Conservation (phyloP, 2,797 vertebrate species). For the Rhinogobio ventralis region DNA sequence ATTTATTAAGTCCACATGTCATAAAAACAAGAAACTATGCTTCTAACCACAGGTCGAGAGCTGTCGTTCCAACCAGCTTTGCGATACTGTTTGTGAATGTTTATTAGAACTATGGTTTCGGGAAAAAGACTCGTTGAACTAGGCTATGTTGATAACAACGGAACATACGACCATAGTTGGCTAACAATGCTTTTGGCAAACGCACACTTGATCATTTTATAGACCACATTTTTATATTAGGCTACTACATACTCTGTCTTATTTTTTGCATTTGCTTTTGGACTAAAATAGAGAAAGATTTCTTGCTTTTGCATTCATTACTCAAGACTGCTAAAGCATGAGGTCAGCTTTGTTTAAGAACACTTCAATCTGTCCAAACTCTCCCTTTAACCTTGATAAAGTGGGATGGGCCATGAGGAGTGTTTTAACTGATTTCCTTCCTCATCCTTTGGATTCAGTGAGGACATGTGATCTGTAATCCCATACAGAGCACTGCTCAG, state of each 20-base stretch:
- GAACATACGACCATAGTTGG: too few species aligned
- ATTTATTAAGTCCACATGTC: too few species aligned
- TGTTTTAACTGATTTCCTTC: constrained; percentile 10
- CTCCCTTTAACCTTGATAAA: not conserved
- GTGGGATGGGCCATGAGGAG: constrained; percentile 1
- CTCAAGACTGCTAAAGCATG: not conserved
- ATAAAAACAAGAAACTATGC: too few species aligned
- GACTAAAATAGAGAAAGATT: not conserved
- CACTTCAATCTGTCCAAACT: not conserved
- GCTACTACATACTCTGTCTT: not conserved
- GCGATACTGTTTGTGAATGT: too few species aligned
- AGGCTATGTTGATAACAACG: too few species aligned
- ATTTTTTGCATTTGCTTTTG: not conserved
- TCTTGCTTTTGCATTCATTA: not conserved
- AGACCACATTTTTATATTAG: not conserved
- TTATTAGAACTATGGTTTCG: too few species aligned
- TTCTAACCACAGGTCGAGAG: too few species aligned
- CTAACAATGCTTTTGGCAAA: too few species aligned
- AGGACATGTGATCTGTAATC: constrained; percentile 73
- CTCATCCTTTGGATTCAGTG: constrained; percentile 53
- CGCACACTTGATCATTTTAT: not conserved
- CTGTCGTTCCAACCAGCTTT: too few species aligned
- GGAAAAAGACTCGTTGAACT: too few species aligned
- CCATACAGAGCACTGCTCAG: constrained; percentile 55
- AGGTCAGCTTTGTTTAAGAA: not conserved